Evolutionary conservation across 2,797 vertebrate genomes (phyloP).

Genomic region (Danio albolineatus): DNA sequence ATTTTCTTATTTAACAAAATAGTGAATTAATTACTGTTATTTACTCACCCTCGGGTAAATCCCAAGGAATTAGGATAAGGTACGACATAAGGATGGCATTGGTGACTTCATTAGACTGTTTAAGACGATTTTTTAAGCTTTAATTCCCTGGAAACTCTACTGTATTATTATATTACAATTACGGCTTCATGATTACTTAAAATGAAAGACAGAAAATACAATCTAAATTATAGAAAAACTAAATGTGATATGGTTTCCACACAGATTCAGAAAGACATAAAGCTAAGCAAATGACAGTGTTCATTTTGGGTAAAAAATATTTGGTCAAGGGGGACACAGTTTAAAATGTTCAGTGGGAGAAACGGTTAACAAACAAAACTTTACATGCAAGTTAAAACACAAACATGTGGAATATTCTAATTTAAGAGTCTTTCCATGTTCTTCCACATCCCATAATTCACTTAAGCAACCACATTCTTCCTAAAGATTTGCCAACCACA

Average conservation of each 20-base stretch:
- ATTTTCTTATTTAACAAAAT: background rate
- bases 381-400: conserved; percentile 4
- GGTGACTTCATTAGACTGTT: too few species aligned
- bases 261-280: background rate
- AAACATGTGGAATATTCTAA: conserved; percentile 30
- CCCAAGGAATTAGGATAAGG: too few species aligned
- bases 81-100: too few species aligned
- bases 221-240: too few species aligned
- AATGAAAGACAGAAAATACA: too few species aligned
- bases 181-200: too few species aligned
- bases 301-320: background rate
- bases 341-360: background rate
- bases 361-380: background rate
- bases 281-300: background rate
- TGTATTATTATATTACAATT: too few species aligned
- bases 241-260: too few species aligned
- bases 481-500: conserved; percentile 32
- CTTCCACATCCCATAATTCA: conserved; percentile 28
- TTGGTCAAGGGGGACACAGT: background rate
- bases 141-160: too few species aligned
- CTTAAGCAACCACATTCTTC: background rate
- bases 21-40: too few species aligned
- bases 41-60: too few species aligned
- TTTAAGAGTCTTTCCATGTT: conserved; percentile 13
- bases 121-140: too few species aligned